Percentiles rank a stretch among this genome's conserved stretches.
phyloP scores from a whole-genome alignment of 2,797 vertebrate genomes.

The Gadopsis marmoratus region DNA sequence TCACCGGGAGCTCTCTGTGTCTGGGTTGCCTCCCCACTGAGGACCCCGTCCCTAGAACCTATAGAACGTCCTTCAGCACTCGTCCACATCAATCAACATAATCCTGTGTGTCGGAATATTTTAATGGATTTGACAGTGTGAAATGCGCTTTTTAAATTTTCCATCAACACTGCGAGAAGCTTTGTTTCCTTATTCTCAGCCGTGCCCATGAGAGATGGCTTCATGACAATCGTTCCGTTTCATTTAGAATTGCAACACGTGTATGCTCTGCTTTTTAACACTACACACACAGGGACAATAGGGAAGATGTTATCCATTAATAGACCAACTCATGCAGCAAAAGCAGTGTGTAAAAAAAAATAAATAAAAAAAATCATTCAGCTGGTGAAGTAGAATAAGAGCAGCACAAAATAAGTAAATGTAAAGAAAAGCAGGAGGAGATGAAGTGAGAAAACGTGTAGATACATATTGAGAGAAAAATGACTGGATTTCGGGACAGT shows the following conservation, averaged over 20 bases:
- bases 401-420: not conserved
- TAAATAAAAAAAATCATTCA: not conserved
- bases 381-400: conserved; percentile 5
- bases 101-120: conserved; percentile 44
- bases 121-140: conserved; percentile 16
- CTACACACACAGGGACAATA: conserved; percentile 12
- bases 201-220: conserved; percentile 22
- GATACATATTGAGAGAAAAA: conserved; percentile 8
- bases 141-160: conserved; percentile 10
- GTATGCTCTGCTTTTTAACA: not conserved
- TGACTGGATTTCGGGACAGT: not conserved
- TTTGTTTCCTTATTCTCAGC: conserved; percentile 12
- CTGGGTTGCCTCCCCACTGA: conserved; percentile 37
- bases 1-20: conserved; percentile 36
- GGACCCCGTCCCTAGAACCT: conserved; percentile 29
- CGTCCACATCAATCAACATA: conserved; percentile 55
- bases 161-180: conserved; percentile 2
- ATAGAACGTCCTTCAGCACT: conserved; percentile 62
- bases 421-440: conserved; percentile 23
- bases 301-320: conserved; percentile 11
- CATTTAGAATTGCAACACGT: conserved; percentile 21
- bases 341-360: not conserved
- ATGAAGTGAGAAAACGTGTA: conserved; percentile 15
- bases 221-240: conserved; percentile 11
- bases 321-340: conserved; percentile 1